These are phyloP conservation scores for Aramus guarauna DNA, from an alignment of 2,113 vertebrate genomes.

Conservation along the genomic window DNA sequence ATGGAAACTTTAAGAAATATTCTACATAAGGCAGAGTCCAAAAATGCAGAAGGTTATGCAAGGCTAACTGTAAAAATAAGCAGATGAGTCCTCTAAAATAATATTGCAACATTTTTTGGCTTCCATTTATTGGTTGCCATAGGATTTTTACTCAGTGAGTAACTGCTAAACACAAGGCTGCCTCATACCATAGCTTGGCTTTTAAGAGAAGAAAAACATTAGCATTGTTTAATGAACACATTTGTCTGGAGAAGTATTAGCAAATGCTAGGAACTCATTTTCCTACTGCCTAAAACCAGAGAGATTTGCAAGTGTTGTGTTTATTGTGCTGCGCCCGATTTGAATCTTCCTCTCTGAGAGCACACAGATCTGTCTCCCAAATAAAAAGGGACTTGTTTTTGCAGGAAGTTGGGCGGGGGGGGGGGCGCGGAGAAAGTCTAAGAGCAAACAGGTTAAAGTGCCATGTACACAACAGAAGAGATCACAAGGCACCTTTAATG, in stretches of 20 bases:
- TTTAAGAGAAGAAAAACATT: slow-evolving; percentile 54
- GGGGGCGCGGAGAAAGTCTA: background rate
- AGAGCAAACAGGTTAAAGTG: slow-evolving; percentile 20
- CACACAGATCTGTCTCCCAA: background rate
- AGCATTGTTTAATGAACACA: slow-evolving; percentile 53
- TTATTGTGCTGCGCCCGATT: background rate
- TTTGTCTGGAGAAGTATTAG: slow-evolving; percentile 45
- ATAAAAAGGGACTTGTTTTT: slow-evolving; percentile 6
- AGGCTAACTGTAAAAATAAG: slow-evolving; percentile 77
- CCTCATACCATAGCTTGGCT: slow-evolving; percentile 50
- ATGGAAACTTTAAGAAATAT: slow-evolving; percentile 70
- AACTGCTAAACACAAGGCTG: slow-evolving; percentile 44
- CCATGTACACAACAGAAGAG: background rate
- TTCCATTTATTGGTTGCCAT: slow-evolving; percentile 54
- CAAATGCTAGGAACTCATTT: slow-evolving; percentile 40
- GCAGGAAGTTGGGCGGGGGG: background rate
- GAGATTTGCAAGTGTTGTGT: slow-evolving; percentile 14
- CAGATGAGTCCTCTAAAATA: slow-evolving; percentile 75
- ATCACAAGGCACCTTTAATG: background rate
- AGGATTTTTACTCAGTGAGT: slow-evolving; percentile 60
- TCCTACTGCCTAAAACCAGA: slow-evolving; percentile 17
- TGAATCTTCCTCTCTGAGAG: background rate
- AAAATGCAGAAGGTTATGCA: slow-evolving; percentile 75
- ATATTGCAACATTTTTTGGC: slow-evolving; percentile 77
- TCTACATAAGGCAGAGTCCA: slow-evolving; percentile 72